Evolutionary conservation across 2,888 invertebrate genomes (phyloP), one percentile per base, ranked within the genome.

Genomic region (Liposcelis brunnea): DNA sequence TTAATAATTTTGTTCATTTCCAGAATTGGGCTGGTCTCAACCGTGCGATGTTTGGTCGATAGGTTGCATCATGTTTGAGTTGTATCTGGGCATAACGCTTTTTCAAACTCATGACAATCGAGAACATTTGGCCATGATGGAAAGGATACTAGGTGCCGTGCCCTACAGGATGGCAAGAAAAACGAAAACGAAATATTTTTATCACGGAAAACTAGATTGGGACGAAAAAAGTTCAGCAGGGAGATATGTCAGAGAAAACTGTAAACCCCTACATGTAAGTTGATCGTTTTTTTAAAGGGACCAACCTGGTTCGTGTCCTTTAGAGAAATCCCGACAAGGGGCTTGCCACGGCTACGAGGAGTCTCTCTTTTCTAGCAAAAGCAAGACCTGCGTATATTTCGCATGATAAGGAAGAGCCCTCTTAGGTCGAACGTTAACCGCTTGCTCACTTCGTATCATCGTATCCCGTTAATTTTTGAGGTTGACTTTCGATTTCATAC

Each of bases 41-140:
- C 93, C 97, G 12, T 99, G 98, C 68, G 98, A 99, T 70, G 94
- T 98, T 48, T 99, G 98, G 98, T 95, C 95, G 43, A 85, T 98
- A 61, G 98, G 98, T 14, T 99, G 98, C 67, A 98, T 98, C 57
- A 79, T 99, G 66, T 99, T 98, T 68, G 98, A 98, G 71, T 70
- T 99, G 58, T 95, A 97, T 69, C 77, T 94, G 60, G 97, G 97
- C 55, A 90, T 91, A 60, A 97, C 97, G 50, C 74, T 98, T 54
- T 98, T 99, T 74, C 94, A 98, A 77, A 99, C 98, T 33, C 98
- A 99, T 68, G 97, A 98, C 69, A 98, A 99, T 70, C 78, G 93
- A 53, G 98, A 98, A 64, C 98, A 98, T 71, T 75, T 98, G 61
- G 98, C 98, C 54, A 98, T 98, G 97, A 98, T 98, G 98, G 95